Conservation (phyloP, 2,113 vertebrate species). For the Zosterops lateralis region DNA sequence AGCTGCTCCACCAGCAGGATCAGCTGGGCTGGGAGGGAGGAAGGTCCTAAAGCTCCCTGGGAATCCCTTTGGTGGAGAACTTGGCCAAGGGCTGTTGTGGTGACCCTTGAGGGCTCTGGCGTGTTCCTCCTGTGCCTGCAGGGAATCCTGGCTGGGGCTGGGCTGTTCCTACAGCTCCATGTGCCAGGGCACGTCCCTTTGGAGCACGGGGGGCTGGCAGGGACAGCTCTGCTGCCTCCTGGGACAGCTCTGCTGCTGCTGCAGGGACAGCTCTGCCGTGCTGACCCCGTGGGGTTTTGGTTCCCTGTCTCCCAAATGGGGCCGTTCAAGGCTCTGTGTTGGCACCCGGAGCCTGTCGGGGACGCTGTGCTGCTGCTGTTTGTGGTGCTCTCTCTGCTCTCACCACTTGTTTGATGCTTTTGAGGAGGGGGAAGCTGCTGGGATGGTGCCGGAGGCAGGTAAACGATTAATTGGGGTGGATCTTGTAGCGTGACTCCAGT, state of each 20-base stretch:
- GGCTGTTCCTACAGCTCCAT: neutral
- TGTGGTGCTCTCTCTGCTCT: neutral
- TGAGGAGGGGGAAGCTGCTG: accelerated
- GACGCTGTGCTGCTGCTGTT: accelerated
- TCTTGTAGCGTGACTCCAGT: accelerated
- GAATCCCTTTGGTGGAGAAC: too few relatives aligned
- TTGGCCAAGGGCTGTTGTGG: neutral
- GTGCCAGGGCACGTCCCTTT: neutral
- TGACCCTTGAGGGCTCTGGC: neutral
- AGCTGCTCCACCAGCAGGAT: neutral
- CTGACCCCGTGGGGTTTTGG: accelerated
- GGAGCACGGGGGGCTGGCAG: neutral
- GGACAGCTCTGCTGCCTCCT: neutral
- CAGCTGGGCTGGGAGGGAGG: neutral
- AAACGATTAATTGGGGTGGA: accelerated
- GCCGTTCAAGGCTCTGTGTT: neutral
- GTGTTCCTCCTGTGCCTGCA: neutral
- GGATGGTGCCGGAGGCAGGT: neutral
- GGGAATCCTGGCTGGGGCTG: neutral
- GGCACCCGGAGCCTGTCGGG: neutral
- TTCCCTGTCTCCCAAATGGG: accelerated
- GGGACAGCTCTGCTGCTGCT: neutral
- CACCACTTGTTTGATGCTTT: accelerated
- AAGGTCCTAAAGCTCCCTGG: neutral
- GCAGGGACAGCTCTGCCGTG: neutral